phyloP scores from a whole-genome alignment of 2,113 vertebrate genomes.

The Genyomyrus donnyi region DNA sequence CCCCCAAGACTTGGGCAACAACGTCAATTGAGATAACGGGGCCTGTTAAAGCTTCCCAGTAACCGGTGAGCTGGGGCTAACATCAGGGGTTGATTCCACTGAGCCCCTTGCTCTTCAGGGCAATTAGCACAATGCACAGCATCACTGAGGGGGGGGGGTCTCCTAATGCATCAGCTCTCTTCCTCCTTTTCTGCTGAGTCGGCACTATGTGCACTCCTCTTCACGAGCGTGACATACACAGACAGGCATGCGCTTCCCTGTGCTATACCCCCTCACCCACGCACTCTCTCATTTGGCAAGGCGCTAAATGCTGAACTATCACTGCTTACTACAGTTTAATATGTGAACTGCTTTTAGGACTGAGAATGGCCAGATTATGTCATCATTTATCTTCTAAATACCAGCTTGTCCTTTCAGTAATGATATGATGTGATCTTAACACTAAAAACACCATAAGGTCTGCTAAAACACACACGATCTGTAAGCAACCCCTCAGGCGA shows the following conservation, averaged over 20 bases:
- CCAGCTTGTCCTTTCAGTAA: background rate
- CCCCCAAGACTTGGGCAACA: background rate
- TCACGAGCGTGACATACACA: background rate
- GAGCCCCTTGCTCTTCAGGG: background rate
- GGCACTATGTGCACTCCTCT: background rate
- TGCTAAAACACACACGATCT: background rate
- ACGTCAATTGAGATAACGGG: background rate
- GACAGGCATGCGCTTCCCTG: background rate
- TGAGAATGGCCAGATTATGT: background rate
- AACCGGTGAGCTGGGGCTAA: background rate
- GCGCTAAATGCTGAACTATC: background rate
- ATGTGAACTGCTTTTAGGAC: background rate
- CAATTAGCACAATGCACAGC: constrained; percentile 7
- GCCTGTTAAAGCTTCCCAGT: background rate
- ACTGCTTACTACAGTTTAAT: background rate
- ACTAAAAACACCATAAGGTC: background rate
- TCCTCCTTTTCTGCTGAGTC: background rate
- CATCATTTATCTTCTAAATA: background rate
- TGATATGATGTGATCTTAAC: background rate
- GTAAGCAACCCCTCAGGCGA: background rate
- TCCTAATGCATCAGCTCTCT: background rate
- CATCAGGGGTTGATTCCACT: background rate
- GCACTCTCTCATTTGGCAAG: background rate
- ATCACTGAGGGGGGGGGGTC: background rate
- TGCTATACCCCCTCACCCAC: background rate